Base-by-base conservation (phyloP, 2,888 invertebrate species). In the Cyclophora punctaria region DNA sequence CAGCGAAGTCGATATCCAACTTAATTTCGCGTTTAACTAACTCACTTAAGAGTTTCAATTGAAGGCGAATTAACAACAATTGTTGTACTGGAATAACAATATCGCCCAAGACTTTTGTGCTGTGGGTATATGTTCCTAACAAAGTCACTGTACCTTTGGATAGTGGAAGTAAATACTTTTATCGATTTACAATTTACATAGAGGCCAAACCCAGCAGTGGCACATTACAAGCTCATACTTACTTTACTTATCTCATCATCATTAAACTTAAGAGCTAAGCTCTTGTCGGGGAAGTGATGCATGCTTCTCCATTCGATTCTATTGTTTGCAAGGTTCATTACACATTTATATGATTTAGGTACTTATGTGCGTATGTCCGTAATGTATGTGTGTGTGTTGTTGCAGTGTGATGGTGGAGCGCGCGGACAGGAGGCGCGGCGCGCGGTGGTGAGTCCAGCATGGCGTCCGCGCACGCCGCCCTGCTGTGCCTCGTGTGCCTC, bases 401-500 rank as follows among this genome's bases (percentile, higher is more conserved):
- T 56, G 5, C 62, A 67, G 70, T 56, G 57, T 56, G 44, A 58
- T 57, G 44, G 40, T 35, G 53, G 58, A 58, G 56, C 62, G 60
- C 60, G 59, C 58, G 60, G 51, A 64, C 52, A 60, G 60, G 54
- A 47, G 44, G 59, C 62, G 53, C 48, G 45, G 51, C 59, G 55
- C 55, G 60, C 56, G 57, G 52, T 50, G 59, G 59, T 61, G 66
- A 6, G 44, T 5, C 66, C 68, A 69, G 62, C 61, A 85, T 86
- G 85, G 74, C 83, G 71, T 71, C 71, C 80, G 75, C 82, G 73
- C 77, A 69, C 67, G 80, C 81, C 55, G 80, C 81, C 48, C 71
- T 84, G 41, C 74, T 84, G 57, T 75, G 86, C 53, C 64, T 84
- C 54, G 78, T 86, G 50, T 81, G 82, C 67, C 83, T 87, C 56